Evolutionary conservation across 2,113 vertebrate species (phyloP).

Genomic region (Macrotus californicus): DNA sequence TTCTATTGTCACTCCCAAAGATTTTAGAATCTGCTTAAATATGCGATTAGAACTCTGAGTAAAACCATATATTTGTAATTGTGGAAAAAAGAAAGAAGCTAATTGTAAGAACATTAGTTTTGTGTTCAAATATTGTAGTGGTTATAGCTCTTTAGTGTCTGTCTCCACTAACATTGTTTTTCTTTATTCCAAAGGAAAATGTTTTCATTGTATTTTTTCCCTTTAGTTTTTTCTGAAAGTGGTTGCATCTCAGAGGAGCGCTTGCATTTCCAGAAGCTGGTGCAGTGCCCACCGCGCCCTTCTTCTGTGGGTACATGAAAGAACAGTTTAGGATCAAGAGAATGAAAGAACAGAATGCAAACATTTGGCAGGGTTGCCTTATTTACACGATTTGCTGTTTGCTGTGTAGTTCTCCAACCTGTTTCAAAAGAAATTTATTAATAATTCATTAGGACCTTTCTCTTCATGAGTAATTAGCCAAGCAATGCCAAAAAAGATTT

Average conservation of each 20-base stretch:
- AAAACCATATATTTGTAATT: not conserved
- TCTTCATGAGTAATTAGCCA: slow-evolving; percentile 31
- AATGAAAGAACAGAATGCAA: not conserved
- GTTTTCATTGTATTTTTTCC: not conserved
- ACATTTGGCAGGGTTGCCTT: not conserved
- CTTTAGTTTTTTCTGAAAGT: not conserved
- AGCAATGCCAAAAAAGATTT: not conserved
- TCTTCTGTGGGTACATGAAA: not conserved
- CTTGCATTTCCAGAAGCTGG: not conserved
- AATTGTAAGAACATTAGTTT: not conserved
- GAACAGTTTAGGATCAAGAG: not conserved
- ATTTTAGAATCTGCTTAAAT: not conserved
- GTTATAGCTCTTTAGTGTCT: not conserved
- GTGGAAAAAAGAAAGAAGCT: not conserved
- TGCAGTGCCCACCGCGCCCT: not conserved
- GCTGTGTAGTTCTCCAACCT: not conserved
- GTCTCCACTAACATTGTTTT: not conserved
- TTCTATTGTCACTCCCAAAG: not conserved
- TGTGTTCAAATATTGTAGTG: not conserved
- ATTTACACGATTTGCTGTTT: not conserved
- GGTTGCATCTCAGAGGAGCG: not conserved
- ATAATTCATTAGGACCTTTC: slow-evolving; percentile 41
- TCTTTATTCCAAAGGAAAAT: not conserved
- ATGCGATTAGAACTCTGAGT: not conserved
- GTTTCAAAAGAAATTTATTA: slow-evolving; percentile 46